phyloP scores from a whole-genome alignment of 2,888 invertebrate genomes.

The Electrophaes corylata region DNA sequence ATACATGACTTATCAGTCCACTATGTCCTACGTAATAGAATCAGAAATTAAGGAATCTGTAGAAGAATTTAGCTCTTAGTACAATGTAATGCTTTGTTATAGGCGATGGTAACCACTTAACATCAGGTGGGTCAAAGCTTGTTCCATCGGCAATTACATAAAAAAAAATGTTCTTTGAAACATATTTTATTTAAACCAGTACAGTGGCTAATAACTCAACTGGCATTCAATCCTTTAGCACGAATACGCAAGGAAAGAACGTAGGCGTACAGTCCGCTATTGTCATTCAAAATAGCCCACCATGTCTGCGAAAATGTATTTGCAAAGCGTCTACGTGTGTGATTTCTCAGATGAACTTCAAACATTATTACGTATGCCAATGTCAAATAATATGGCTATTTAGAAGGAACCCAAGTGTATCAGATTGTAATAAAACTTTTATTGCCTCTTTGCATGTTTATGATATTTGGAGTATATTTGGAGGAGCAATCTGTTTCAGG shows the following conservation, averaged over 20 bases:
- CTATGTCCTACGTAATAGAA: too few species aligned
- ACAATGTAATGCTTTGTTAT: too few species aligned
- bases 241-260: background rate
- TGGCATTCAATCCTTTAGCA: too few species aligned
- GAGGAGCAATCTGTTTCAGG: background rate
- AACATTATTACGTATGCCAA: conserved; percentile 15
- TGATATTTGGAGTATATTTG: background rate
- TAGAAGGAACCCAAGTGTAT: conserved; percentile 17
- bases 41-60: too few species aligned
- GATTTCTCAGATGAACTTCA: conserved; percentile 12
- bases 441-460: conserved; percentile 6
- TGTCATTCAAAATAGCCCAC: conserved; percentile 21
- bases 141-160: too few species aligned
- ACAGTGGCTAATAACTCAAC: too few species aligned
- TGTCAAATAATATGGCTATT: conserved; percentile 17
- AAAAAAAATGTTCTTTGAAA: too few species aligned
- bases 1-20: too few species aligned
- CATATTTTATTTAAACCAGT: too few species aligned
- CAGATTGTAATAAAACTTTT: conserved; percentile 25
- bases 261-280: background rate
- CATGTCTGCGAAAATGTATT: conserved; percentile 8
- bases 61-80: too few species aligned
- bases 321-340: conserved; percentile 10
- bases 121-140: too few species aligned
- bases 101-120: too few species aligned